phyloP scores from a whole-genome alignment of 2,888 invertebrate species.

The Polyommatus iphigenia region DNA sequence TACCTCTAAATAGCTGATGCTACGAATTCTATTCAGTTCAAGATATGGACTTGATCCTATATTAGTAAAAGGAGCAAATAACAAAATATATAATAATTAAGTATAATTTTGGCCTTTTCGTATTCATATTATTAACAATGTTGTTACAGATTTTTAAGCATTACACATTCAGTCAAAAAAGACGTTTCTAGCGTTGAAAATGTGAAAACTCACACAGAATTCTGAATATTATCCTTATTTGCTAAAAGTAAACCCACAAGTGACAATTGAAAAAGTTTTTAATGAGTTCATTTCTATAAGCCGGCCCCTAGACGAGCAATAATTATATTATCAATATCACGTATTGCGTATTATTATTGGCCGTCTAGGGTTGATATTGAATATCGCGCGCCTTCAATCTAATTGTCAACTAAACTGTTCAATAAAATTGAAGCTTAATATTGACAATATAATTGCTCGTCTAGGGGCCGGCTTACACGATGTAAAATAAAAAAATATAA shows the following conservation, averaged over 20 bases:
- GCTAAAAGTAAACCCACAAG: too few species aligned
- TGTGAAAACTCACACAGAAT: neutral
- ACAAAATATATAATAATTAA: neutral
- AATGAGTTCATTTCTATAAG: neutral
- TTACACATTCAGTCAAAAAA: neutral
- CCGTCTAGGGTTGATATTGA: too few species aligned
- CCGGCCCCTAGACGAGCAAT: too few species aligned
- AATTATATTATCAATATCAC: too few species aligned
- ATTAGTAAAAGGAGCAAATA: neutral
- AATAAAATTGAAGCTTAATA: too few species aligned
- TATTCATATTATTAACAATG: neutral
- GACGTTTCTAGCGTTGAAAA: neutral
- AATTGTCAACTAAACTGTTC: too few species aligned
- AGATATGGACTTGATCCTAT: neutral
- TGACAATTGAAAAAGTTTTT: neutral
- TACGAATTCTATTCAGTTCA: conserved; percentile 1
- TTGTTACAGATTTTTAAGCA: too few species aligned
- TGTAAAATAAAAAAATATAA: too few species aligned
- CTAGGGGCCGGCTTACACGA: neutral
- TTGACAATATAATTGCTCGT: too few species aligned
- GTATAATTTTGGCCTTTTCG: neutral
- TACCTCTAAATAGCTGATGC: neutral
- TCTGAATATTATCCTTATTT: too few species aligned
- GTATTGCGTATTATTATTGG: too few species aligned
- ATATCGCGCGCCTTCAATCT: too few species aligned